Evolutionary conservation across 2,113 vertebrate genomes (phyloP), one percentile per base, ranked within the genome.

Genomic region (Chionodraco myersi): DNA sequence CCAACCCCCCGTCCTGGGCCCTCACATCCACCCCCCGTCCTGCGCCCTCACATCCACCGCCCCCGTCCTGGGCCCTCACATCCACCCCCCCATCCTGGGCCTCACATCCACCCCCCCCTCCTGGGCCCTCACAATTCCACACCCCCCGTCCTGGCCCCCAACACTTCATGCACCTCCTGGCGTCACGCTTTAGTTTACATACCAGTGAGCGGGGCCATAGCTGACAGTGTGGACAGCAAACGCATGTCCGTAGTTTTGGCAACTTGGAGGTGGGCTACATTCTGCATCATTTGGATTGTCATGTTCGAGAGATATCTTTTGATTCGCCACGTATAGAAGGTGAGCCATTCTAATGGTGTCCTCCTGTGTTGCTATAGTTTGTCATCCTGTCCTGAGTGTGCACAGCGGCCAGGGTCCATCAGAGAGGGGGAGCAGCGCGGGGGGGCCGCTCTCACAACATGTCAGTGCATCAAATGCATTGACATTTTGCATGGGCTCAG

Each of bases 401-500:
- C 10, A n/a, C 30, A 72, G 9, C 14, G 5, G 49, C 49, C 52
- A 44, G 6, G 11, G 14, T 72, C n/a, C 41, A 49, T 54, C 41
- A 44, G 44, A 66, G 44, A 26, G 65, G 48, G 8, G 67, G 56
- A 49, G 26, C 57, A 56, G 56, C 3, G 44, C 78, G 67, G 5
- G 21, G 30, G 76, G 80, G 36, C 45, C 59, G 68, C 66, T 41
- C 56, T 13, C 54, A 70, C 75, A 70, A 62, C 86, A 74, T 82
- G 49, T 76, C 63, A 76, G 49, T 57, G n/a, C 44, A 30, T 63
- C 82, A 75, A 57, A 82, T 56, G 54, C 81, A 45, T 44, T 89
- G 89, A 83, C 86, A 88, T 92, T 92, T 86, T 68, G 73, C 62
- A 36, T 0, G 7, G 54, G 52, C 52, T 47, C 34, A 60, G n/a